Evolutionary conservation across 2,888 invertebrate genomes (phyloP).

Genomic region (Sarcophaga subvicina): DNA sequence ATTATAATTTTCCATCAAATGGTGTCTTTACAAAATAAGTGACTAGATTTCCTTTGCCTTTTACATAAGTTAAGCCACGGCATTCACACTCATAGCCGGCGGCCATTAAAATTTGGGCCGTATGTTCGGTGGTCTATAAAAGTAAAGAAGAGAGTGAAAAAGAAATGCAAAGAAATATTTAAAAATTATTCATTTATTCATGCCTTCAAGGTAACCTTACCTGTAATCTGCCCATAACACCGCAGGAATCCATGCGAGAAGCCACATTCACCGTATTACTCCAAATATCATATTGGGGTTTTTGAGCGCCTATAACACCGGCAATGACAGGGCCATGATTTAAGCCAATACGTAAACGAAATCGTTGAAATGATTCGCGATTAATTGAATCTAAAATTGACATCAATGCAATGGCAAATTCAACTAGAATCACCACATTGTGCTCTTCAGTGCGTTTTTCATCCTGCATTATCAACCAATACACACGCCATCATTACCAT

Average conservation of each 20-base stretch:
- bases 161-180: slow-evolving; percentile 11
- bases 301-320: slow-evolving; percentile 98
- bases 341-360: slow-evolving; percentile 92
- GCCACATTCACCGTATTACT: slow-evolving; percentile 99
- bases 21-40: slow-evolving; percentile 96
- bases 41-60: slow-evolving; percentile 95
- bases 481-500: not conserved
- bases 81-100: slow-evolving; percentile 95
- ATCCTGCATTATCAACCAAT: slow-evolving; percentile 80
- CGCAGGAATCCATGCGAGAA: slow-evolving; percentile 98
- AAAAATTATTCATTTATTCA: not conserved
- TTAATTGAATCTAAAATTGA: slow-evolving; percentile 96
- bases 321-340: slow-evolving; percentile 89
- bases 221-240: slow-evolving; percentile 93
- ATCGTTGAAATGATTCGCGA: slow-evolving; percentile 97
- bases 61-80: slow-evolving; percentile 95
- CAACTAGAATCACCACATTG: slow-evolving; percentile 94
- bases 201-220: slow-evolving; percentile 79
- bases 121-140: slow-evolving; percentile 89
- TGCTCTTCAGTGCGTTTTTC: slow-evolving; percentile 91
- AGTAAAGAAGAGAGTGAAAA: slow-evolving; percentile 31
- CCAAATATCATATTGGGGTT: slow-evolving; percentile 99
- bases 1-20: slow-evolving; percentile 85
- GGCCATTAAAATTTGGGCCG: slow-evolving; percentile 91
- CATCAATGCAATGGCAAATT: slow-evolving; percentile 96